Percentiles rank a stretch among this genome's conserved stretches.
phyloP scores from a whole-genome alignment of 2,888 invertebrate genomes.

The Thymelicus sylvestris region DNA sequence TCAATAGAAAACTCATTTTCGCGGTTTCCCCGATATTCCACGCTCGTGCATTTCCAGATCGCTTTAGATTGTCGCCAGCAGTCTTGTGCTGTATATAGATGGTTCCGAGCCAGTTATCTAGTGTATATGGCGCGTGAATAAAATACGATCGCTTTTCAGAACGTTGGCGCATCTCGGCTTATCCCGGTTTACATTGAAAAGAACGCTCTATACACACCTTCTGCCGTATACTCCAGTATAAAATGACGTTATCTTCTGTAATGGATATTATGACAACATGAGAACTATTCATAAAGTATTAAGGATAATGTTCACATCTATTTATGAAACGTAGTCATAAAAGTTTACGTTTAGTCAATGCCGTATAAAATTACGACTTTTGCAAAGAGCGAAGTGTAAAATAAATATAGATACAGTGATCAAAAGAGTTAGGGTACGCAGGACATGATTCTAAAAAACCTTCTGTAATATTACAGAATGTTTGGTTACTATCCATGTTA shows the following conservation, averaged over 20 bases:
- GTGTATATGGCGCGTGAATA: conserved; percentile 74
- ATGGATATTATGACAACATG: too few species aligned
- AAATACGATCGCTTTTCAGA: conserved; percentile 56
- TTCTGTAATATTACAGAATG: too few species aligned
- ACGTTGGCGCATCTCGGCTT: neutral
- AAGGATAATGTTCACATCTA: too few species aligned
- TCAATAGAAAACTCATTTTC: conserved; percentile 24
- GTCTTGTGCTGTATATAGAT: neutral
- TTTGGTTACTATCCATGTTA: too few species aligned
- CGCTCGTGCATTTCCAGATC: conserved; percentile 23
- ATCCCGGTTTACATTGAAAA: conserved; percentile 5
- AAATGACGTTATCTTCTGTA: too few species aligned
- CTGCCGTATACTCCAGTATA: too few species aligned
- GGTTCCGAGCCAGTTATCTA: conserved; percentile 39
- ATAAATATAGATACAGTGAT: neutral
- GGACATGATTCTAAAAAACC: too few species aligned
- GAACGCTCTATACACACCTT: neutral
- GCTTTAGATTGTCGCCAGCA: neutral
- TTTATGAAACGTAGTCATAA: too few species aligned
- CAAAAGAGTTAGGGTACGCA: too few species aligned
- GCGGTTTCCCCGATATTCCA: conserved; percentile 4
- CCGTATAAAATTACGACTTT: too few species aligned
- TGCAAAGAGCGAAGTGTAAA: neutral
- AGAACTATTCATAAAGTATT: too few species aligned
- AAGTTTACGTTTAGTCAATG: too few species aligned